These are phyloP conservation scores for Capra hircus DNA, from an alignment of 2,113 vertebrate species.

Conservation along the genomic window DNA sequence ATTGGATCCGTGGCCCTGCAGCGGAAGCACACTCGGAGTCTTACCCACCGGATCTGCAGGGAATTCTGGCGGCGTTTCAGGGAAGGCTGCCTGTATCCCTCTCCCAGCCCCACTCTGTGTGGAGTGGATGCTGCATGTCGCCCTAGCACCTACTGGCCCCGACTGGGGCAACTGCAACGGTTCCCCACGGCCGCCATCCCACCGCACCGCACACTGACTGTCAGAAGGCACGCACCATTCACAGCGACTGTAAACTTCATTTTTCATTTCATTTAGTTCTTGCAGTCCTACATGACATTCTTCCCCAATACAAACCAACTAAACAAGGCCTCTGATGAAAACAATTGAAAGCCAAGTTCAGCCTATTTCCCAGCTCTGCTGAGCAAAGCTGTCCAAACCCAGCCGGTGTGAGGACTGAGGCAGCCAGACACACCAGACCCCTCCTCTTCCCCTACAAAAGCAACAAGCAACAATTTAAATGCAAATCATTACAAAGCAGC, in stretches of 20 bases:
- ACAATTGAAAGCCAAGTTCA: slow-evolving; percentile 20
- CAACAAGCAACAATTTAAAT: slow-evolving; percentile 78
- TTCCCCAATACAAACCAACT: slow-evolving; percentile 29
- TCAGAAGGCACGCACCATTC: neutral
- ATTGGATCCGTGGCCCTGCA: neutral
- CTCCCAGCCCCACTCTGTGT: neutral
- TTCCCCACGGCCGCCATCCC: neutral
- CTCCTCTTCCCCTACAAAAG: slow-evolving; percentile 15
- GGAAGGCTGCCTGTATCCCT: neutral
- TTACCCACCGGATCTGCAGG: neutral
- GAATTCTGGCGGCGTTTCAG: neutral
- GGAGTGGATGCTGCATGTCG: neutral
- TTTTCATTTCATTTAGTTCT: slow-evolving; percentile 65
- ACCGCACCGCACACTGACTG: neutral
- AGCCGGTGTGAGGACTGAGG: slow-evolving; percentile 18
- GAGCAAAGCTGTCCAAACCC: slow-evolving; percentile 54
- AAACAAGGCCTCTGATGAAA: slow-evolving; percentile 52
- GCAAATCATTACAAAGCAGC: slow-evolving; percentile 70
- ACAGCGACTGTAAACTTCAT: slow-evolving; percentile 41
- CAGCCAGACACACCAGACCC: neutral
- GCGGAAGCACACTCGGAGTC: neutral
- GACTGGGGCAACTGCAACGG: neutral
- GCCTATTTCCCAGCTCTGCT: slow-evolving; percentile 59
- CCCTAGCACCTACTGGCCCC: neutral
- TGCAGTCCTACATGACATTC: neutral